Percentiles rank a stretch among this genome's conserved stretches.
Evolutionary conservation across 2,888 invertebrate genomes (phyloP).

Genomic region (Phrixothrix hirtus): DNA sequence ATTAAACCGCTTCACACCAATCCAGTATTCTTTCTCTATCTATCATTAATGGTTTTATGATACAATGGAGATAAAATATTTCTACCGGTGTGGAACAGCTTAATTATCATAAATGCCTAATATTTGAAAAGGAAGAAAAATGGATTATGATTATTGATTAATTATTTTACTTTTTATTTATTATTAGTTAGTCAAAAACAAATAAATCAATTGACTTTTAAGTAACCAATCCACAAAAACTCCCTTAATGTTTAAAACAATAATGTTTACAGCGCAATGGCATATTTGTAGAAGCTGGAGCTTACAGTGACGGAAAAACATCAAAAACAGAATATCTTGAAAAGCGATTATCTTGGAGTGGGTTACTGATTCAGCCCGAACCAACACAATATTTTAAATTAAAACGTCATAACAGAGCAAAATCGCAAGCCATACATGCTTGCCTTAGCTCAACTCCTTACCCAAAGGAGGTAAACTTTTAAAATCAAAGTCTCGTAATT

Average conservation of each 20-base stretch:
- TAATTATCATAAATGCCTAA: no score
- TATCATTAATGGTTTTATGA: no score
- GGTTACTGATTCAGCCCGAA: conserved; percentile 76
- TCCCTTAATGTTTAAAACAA: conserved; percentile 37
- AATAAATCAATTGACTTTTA: no score
- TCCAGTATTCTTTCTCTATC: no score
- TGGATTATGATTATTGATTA: no score
- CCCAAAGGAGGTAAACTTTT: conserved; percentile 69
- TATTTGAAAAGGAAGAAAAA: no score
- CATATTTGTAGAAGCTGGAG: conserved; percentile 72
- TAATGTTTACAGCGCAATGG: conserved; percentile 63
- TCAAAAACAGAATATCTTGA: conserved; percentile 75
- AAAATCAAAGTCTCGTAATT: background rate
- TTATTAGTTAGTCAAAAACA: no score
- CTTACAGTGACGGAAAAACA: conserved; percentile 62
- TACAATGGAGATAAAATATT: no score
- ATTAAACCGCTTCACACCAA: no score
- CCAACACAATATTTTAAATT: conserved; percentile 74
- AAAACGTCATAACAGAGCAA: conserved; percentile 62
- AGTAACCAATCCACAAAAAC: no score
- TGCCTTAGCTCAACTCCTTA: conserved; percentile 78
- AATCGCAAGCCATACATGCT: conserved; percentile 71
- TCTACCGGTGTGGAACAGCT: no score
- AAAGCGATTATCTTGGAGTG: conserved; percentile 71
- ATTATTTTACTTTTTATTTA: no score